Evolutionary conservation across 1,140 invertebrate species (phyloP).

Genomic region (Drosophila simulans): DNA sequence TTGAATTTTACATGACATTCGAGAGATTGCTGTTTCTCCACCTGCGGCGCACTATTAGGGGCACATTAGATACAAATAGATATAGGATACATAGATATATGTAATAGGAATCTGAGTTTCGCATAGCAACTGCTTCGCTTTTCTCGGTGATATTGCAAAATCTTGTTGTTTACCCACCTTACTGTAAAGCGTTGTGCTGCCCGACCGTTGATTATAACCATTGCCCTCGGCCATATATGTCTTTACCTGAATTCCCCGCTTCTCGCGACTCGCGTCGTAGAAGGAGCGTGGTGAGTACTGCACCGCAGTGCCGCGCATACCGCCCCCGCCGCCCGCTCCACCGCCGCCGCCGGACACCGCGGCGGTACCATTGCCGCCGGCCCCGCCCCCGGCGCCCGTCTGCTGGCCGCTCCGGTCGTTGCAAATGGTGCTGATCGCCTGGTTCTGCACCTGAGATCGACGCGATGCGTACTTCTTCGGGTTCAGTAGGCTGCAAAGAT

Average conservation of each 20-base stretch:
- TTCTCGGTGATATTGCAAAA: slow-evolving; percentile 41
- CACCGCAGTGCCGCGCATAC: slow-evolving; percentile 83
- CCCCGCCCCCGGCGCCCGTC: slow-evolving; percentile 56
- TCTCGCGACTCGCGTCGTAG: slow-evolving; percentile 85
- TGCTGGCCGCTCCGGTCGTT: slow-evolving; percentile 81
- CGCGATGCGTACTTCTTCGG: slow-evolving; percentile 85
- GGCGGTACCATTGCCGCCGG: slow-evolving; percentile 47
- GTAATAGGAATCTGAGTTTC: slow-evolving; percentile 56
- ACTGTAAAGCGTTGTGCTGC: slow-evolving; percentile 95
- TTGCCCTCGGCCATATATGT: slow-evolving; percentile 98
- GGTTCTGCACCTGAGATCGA: slow-evolving; percentile 82
- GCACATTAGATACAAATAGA: slow-evolving; percentile 45
- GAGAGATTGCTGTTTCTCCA: slow-evolving; percentile 7
- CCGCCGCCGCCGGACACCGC: slow-evolving; percentile 47
- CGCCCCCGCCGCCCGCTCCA: slow-evolving; percentile 47
- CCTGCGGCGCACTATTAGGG: slow-evolving; percentile 21
- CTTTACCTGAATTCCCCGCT: slow-evolving; percentile 93
- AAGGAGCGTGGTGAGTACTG: slow-evolving; percentile 84
- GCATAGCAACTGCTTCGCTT: slow-evolving; percentile 41
- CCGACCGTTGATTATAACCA: slow-evolving; percentile 89
- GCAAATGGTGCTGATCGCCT: slow-evolving; percentile 83
- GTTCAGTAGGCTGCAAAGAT: slow-evolving; percentile 84
- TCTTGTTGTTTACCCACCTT: slow-evolving; percentile 88
- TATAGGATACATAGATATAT: slow-evolving; percentile 63
- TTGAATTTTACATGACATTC: no score